A percentile compares a stretch with the other conserved stretches of the same genome.
Conservation (phyloP, 2,797 vertebrate species). For the Helicolenus hilgendorfi region DNA sequence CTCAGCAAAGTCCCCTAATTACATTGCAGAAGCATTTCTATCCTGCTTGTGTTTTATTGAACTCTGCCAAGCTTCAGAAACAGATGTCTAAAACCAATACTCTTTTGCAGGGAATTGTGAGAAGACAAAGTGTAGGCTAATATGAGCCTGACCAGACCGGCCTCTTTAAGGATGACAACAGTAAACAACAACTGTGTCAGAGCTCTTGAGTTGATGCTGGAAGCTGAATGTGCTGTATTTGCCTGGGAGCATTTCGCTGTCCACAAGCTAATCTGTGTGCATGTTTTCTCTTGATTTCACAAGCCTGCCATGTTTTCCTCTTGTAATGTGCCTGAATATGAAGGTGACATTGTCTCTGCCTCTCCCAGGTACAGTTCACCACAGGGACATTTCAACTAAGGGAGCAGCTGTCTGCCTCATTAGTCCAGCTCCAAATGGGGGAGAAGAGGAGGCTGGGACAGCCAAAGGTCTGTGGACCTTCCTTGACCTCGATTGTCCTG, state of each 20-base stretch:
- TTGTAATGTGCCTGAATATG: constrained; percentile 60
- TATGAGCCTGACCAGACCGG: constrained; percentile 31
- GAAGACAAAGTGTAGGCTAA: constrained; percentile 46
- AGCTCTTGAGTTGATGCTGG: constrained; percentile 26
- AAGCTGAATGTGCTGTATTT: constrained; percentile 17
- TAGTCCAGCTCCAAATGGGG: constrained; percentile 74
- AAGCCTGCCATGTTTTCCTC: constrained; percentile 42
- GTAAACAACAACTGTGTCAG: constrained; percentile 40
- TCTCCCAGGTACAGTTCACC: constrained; percentile 73
- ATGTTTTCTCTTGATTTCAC: constrained; percentile 59
- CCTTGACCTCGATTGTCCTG: constrained; percentile 78
- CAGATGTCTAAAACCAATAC: constrained; percentile 61
- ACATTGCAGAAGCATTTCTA: constrained; percentile 75
- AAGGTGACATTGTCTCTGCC: constrained; percentile 88
- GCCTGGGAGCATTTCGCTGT: constrained; percentile 29
- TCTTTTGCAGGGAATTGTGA: constrained; percentile 31
- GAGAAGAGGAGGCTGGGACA: constrained; percentile 62
- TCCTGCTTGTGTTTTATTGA: constrained; percentile 68
- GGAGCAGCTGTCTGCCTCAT: constrained; percentile 86
- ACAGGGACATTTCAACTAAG: constrained; percentile 72
- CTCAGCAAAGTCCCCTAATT: constrained; percentile 85
- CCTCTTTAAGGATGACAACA: constrained; percentile 31
- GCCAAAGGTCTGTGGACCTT: constrained; percentile 77
- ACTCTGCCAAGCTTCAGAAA: constrained; percentile 68
- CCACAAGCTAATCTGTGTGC: constrained; percentile 46